phyloP scores from a whole-genome alignment of 1,140 invertebrate genomes.

The Drosophila nikananu region DNA sequence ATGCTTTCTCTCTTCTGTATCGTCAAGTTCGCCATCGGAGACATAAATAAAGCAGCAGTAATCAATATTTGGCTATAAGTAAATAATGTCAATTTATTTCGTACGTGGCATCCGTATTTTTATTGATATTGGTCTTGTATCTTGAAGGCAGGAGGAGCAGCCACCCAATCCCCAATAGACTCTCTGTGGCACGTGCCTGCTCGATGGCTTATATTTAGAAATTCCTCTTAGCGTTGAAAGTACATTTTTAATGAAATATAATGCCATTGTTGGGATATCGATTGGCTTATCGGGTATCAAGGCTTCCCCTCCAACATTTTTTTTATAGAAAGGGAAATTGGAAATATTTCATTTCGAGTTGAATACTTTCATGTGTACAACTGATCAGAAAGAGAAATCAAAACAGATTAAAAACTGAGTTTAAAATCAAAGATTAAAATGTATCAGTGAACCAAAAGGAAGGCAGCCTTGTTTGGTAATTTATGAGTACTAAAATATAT shows the following conservation, averaged over 20 bases:
- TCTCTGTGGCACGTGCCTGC: constrained; percentile 2
- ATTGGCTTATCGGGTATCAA: neutral
- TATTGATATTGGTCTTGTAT: constrained; percentile 9
- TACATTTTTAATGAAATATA: constrained; percentile 15
- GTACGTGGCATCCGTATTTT: constrained; percentile 15
- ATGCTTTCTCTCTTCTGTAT: neutral
- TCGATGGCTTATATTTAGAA: constrained; percentile 16
- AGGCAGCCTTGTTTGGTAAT: too few species aligned
- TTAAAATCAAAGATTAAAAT: too few species aligned
- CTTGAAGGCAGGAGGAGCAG: neutral
- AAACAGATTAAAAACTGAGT: too few species aligned
- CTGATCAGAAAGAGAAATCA: too few species aligned
- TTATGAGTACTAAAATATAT: too few species aligned
- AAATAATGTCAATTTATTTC: constrained; percentile 10
- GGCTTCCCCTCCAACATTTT: neutral
- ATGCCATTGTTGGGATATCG: constrained; percentile 3
- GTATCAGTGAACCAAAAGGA: too few species aligned
- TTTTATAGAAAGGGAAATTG: too few species aligned
- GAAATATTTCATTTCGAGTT: neutral
- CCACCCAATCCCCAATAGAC: neutral
- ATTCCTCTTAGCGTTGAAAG: constrained; percentile 2
- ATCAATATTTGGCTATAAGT: constrained; percentile 17
- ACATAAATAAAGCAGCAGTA: constrained; percentile 7
- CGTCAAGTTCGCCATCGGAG: neutral
- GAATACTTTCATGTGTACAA: neutral